Evolutionary conservation across 1,140 invertebrate species (phyloP).

Genomic region (Drosophila kohkoa): DNA sequence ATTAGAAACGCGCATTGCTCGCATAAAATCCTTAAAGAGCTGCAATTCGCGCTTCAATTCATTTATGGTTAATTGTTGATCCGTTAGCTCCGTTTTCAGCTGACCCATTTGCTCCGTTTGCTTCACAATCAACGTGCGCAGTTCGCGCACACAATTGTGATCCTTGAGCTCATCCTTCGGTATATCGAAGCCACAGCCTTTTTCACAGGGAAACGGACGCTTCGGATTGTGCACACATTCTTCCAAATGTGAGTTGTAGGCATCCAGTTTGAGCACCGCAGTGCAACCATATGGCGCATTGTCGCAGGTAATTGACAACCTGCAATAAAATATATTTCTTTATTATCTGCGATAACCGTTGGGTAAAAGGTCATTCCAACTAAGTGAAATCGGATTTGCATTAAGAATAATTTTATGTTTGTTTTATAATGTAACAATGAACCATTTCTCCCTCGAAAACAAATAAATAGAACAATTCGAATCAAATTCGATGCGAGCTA

Average conservation of each 20-base stretch:
- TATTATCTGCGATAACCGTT: neutral
- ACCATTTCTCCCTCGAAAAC: too few relatives aligned
- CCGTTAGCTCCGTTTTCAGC: slow-evolving; percentile 93
- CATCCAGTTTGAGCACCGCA: slow-evolving; percentile 94
- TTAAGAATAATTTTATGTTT: too few relatives aligned
- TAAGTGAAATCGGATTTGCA: too few relatives aligned
- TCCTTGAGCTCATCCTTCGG: slow-evolving; percentile 97
- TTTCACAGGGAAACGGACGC: slow-evolving; percentile 95
- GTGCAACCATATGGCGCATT: slow-evolving; percentile 95
- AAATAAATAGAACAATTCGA: too few relatives aligned
- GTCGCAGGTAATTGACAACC: slow-evolving; percentile 95
- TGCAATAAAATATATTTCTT: slow-evolving; percentile 61
- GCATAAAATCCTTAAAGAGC: slow-evolving; percentile 95
- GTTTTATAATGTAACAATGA: too few relatives aligned
- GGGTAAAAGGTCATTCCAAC: too few relatives aligned
- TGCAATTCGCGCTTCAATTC: slow-evolving; percentile 95
- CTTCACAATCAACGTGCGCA: slow-evolving; percentile 92
- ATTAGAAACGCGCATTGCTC: slow-evolving; percentile 95
- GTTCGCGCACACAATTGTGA: slow-evolving; percentile 96
- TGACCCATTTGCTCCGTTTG: slow-evolving; percentile 94
- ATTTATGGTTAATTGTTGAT: slow-evolving; percentile 94
- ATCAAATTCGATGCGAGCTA: too few relatives aligned
- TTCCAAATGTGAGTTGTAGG: slow-evolving; percentile 91
- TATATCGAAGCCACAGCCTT: slow-evolving; percentile 96
- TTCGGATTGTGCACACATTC: slow-evolving; percentile 98